Percentiles rank a stretch among this genome's conserved stretches.
Evolutionary conservation across 2,888 invertebrate species (phyloP).

Genomic region (Luperina testacea): DNA sequence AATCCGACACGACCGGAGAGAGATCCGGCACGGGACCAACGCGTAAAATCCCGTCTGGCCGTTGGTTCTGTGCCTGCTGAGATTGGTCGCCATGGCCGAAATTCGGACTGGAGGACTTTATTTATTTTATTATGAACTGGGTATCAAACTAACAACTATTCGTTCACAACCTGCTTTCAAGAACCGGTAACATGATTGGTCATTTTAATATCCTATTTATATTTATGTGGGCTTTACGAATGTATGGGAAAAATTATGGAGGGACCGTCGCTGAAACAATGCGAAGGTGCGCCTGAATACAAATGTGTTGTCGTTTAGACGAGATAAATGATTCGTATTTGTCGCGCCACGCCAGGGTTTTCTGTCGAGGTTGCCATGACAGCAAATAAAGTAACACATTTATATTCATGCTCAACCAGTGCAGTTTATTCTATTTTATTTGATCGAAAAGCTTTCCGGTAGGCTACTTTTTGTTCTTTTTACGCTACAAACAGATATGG

Average conservation of each 20-base stretch:
- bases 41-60: too few species aligned
- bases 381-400: slow-evolving; percentile 24
- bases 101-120: too few species aligned
- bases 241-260: slow-evolving; percentile 30
- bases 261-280: slow-evolving; percentile 24
- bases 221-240: slow-evolving; percentile 24
- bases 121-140: background rate
- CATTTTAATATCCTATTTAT: slow-evolving; percentile 15
- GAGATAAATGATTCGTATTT: slow-evolving; percentile 59
- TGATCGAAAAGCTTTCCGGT: background rate
- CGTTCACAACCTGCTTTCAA: background rate
- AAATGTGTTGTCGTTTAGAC: slow-evolving; percentile 46
- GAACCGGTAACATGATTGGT: background rate
- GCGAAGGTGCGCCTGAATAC: slow-evolving; percentile 22
- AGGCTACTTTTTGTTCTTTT: background rate
- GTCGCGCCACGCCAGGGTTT: slow-evolving; percentile 29
- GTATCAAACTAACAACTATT: background rate
- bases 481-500: background rate
- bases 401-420: slow-evolving; percentile 17
- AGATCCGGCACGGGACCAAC: too few species aligned
- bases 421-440: slow-evolving; percentile 16
- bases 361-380: slow-evolving; percentile 18
- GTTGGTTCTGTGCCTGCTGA: too few species aligned
- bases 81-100: too few species aligned
- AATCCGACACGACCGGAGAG: too few species aligned